Evolutionary conservation across 2,113 vertebrate genomes (phyloP).

Genomic region (Rhadina sibilatrix): DNA sequence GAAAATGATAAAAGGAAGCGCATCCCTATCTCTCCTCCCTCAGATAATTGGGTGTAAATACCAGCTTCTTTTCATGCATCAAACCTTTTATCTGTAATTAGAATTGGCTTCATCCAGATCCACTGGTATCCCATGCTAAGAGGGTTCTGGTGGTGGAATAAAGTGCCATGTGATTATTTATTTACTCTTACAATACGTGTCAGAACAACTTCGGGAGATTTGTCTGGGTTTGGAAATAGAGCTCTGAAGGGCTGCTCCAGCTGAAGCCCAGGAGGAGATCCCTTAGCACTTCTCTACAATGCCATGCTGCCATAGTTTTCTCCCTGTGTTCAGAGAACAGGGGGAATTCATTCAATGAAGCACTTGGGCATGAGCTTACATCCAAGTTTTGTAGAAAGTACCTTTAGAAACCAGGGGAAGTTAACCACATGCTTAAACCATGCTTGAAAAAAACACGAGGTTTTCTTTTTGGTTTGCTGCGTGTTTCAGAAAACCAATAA

Average conservation of each 20-base stretch:
- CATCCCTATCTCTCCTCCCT: conserved; percentile 51
- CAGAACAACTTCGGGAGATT: conserved; percentile 29
- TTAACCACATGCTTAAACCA: background rate
- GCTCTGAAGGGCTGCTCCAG: background rate
- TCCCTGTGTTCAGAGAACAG: fast-evolving
- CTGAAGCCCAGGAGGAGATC: background rate
- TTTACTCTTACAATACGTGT: conserved; percentile 36
- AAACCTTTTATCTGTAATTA: conserved; percentile 64
- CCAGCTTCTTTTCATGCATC: conserved; percentile 49
- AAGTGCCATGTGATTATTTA: conserved; percentile 45
- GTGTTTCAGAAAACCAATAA: background rate
- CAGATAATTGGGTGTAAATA: conserved; percentile 63
- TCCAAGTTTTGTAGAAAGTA: background rate
- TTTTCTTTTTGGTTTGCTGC: background rate
- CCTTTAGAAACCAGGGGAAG: background rate
- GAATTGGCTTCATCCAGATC: conserved; percentile 38
- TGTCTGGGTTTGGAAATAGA: background rate
- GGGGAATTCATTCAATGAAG: background rate
- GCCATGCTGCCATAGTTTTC: background rate
- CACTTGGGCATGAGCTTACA: background rate
- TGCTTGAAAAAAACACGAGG: background rate
- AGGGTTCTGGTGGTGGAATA: background rate
- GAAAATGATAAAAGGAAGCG: conserved; percentile 44
- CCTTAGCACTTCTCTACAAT: fast-evolving
- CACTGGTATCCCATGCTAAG: conserved; percentile 26